Evolutionary conservation across 2,113 vertebrate genomes (phyloP).

Genomic region (Microtus oregoni): DNA sequence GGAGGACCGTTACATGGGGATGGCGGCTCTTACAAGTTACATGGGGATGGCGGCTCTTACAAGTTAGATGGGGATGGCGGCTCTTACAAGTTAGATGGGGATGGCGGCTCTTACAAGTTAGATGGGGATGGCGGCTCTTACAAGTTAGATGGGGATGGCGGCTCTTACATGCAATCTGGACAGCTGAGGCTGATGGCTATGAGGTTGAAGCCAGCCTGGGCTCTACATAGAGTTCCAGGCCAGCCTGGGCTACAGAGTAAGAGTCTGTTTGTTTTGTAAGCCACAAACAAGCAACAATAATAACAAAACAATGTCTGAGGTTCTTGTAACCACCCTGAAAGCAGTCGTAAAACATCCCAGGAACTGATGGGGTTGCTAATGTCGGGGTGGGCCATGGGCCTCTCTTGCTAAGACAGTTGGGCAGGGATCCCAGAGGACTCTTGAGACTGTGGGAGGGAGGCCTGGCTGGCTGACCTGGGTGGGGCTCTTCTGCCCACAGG

Average conservation of each 20-base stretch:
- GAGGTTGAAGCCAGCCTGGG: background rate
- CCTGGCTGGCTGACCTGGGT: background rate
- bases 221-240: background rate
- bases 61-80: background rate
- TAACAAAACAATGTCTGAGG: background rate
- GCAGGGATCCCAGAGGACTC: background rate
- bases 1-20: background rate
- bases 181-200: background rate
- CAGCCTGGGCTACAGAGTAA: background rate
- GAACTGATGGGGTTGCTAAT: background rate
- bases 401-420: background rate
- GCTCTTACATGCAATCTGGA: background rate
- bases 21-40: background rate
- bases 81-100: background rate
- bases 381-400: background rate
- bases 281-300: background rate
- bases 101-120: background rate
- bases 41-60: background rate
- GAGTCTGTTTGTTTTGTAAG: background rate
- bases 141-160: background rate
- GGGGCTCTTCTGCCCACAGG: constrained; percentile 79
- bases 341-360: background rate
- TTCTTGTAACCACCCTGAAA: background rate
- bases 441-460: background rate
- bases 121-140: too few species aligned